Evolutionary conservation across 2,113 vertebrate genomes (phyloP).

Genomic region (Talpa occidentalis): DNA sequence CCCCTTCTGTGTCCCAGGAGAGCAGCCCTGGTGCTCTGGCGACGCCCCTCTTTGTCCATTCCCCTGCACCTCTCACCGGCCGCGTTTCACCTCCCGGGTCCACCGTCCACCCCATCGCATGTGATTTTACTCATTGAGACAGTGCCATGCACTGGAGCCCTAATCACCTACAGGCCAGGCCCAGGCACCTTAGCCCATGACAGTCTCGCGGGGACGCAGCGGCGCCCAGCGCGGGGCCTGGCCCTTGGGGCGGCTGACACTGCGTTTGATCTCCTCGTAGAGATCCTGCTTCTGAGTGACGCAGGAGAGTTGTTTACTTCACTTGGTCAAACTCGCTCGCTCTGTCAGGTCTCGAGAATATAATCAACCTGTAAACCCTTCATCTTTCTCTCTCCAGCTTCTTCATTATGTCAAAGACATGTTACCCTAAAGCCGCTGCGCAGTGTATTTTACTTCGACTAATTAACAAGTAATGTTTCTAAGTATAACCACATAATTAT

Average conservation of each 20-base stretch:
- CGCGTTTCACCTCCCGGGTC: too few relatives aligned
- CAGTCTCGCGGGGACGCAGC: too few relatives aligned
- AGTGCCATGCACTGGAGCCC: too few relatives aligned
- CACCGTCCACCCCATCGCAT: too few relatives aligned
- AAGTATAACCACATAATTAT: constrained; percentile 49
- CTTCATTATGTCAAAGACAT: neutral
- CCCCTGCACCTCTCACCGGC: too few relatives aligned
- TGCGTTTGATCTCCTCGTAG: neutral
- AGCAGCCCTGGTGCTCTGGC: too few relatives aligned
- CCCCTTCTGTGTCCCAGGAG: neutral
- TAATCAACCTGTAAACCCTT: neutral
- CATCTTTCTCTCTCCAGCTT: neutral
- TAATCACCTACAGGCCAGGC: too few relatives aligned
- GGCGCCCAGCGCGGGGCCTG: too few relatives aligned
- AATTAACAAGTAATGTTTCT: constrained; percentile 41
- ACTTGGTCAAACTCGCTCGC: neutral
- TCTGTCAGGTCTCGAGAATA: neutral
- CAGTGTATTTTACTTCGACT: neutral
- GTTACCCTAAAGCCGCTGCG: neutral
- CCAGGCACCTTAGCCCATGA: too few relatives aligned
- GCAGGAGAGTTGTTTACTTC: neutral
- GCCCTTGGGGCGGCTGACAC: too few relatives aligned
- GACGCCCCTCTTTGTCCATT: too few relatives aligned
- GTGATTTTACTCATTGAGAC: too few relatives aligned
- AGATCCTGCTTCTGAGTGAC: neutral